Evolutionary conservation across 2,113 vertebrate species (phyloP), one percentile per base, ranked within the genome.

Genomic region (Crotalus horridus): DNA sequence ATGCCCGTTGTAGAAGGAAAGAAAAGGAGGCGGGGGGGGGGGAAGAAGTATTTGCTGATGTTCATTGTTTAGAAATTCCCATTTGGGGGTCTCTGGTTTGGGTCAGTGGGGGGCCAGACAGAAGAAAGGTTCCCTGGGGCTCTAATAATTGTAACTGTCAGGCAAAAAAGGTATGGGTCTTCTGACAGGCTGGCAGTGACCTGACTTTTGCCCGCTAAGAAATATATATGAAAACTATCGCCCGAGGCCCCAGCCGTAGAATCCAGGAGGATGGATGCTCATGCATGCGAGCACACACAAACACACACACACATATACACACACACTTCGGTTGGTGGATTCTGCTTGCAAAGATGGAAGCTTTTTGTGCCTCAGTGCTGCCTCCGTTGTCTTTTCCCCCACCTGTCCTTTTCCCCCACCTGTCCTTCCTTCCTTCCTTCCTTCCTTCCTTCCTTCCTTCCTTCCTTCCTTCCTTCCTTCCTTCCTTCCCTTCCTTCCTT

Each of bases 81-180:
- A 96, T 96, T 95, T 74, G 17, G 94, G 94, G 29, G 95, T 95
- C 96, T 95, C 94, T 95, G 96, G 95, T 96, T 61, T 91, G 53
- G 97, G 97, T 98, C 97, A 97, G 96, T 94, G 97, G 97, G 85
- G 97, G 96, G 95, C 92, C 94, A 95, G 51, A 89, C 95, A 91
- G 95, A 96, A 97, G 85, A 97, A 97, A 97, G 97, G 97, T 95
- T 97, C 98, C 97, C 97, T 91, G 90, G 96, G 97, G 97, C 96
- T 91, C 95, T 96, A 97, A 97, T 97, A 96, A 97, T 96, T 96
- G 96, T 97, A 97, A 97, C 96, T 96, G 97, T 97, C 97, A 97
- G 96, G 93, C 94, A 97, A 96, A 96, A 95, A 97, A 97, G 97
- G 96, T 97, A 95, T 33, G 96, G 97, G 97, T 97, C 97, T 95